Conservation (phyloP, 1,140 invertebrate species). For the Calliphora vicina region DNA sequence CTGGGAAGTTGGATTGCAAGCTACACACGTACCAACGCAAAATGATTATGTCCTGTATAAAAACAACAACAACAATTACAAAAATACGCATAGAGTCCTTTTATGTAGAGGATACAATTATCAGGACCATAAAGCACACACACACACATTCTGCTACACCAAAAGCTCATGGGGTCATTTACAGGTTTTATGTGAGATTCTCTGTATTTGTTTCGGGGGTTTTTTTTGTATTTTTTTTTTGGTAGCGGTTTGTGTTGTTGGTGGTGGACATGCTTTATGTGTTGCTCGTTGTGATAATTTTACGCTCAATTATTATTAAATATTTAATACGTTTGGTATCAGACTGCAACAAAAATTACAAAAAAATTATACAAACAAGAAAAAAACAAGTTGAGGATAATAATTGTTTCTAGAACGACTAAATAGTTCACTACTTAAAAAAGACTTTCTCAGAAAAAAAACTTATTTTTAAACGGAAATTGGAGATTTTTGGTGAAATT, state of each 20-base stretch:
- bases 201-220: not conserved
- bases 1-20: not conserved
- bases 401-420: too few relatives aligned
- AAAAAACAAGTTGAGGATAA: too few relatives aligned
- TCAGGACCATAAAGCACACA: not conserved
- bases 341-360: not conserved
- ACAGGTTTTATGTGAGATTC: not conserved
- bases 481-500: too few relatives aligned
- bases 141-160: not conserved
- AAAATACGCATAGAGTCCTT: not conserved
- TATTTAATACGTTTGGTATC: slow-evolving; percentile 54
- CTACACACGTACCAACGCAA: not conserved
- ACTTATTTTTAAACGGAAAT: too few relatives aligned
- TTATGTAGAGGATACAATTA: not conserved
- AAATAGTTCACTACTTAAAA: too few relatives aligned
- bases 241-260: slow-evolving; percentile 22
- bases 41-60: slow-evolving; percentile 1
- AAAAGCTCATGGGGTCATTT: not conserved
- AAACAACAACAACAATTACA: slow-evolving; percentile 39
- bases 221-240: slow-evolving; percentile 29
- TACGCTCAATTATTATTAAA: slow-evolving; percentile 63
- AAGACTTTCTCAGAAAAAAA: too few relatives aligned
- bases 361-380: too few relatives aligned
- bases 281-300: slow-evolving; percentile 49
- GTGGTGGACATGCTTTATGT: slow-evolving; percentile 8